Evolutionary conservation across 1,140 invertebrate genomes (phyloP), one percentile per base, ranked within the genome.

Genomic region (Cepaea nemoralis): DNA sequence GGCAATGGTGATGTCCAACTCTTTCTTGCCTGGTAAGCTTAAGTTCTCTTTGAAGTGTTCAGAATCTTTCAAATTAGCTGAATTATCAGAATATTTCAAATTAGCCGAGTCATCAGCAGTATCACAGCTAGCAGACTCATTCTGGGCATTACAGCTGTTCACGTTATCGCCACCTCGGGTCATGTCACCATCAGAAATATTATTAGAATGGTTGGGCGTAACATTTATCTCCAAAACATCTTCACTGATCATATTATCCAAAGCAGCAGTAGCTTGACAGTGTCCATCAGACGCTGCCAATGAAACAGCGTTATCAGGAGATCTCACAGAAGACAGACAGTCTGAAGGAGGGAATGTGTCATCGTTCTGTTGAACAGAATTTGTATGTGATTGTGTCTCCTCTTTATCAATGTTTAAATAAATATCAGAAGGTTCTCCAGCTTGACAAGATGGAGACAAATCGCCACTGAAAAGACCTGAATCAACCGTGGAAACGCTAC

Each of bases 391-490:
- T 5, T 2, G n/a, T 22, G 19, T 31, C 10, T 71, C 75, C 48
- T 55, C 39, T 59, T 33, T 70, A 45, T 39, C 69, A 50, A 69
- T 78, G 40, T 33, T 77, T 33, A 19, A 77, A 70, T 2, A 63
- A 39, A 40, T 66, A 83, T n/a, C 71, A 70, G 37, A 77, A 77
- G 69, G 73, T 77, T 10, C 42, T 66, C 16, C 42, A 55, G 24
- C 66, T 66, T 55, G 42, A 16, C 42, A 39, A 42, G 77, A 67
- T 81, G 87, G 88, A 8, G 88, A 89, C 19, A 87, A 81, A 80
- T 87, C 85, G 16, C 83, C 84, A 77, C 86, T 86, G 70, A 86
- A 88, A 12, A 87, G 66, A 27, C 88, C 88, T 31, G 84, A 89
- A 78, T 89, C 88, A 50, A 82, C 82, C 27, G 85, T 85, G 33